Conservation (phyloP, 2,113 vertebrate species). For the Albula goreensis region DNA sequence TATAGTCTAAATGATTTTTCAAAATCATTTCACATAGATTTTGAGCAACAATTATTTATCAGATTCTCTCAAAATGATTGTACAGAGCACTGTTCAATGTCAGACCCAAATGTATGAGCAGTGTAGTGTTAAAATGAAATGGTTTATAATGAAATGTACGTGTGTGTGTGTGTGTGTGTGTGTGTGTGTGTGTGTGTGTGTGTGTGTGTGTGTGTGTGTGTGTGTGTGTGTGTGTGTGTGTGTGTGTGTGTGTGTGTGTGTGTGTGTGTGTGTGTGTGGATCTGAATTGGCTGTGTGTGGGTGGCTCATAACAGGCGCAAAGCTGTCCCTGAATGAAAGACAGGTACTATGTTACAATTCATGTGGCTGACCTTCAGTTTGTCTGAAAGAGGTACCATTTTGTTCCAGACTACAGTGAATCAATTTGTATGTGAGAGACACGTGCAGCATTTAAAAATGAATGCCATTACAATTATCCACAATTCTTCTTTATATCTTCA, state of each 20-base stretch:
- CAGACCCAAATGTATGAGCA: too few species aligned
- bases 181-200: constrained; percentile 13
- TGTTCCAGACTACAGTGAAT: constrained; percentile 17
- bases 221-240: neutral
- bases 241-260: constrained; percentile 14
- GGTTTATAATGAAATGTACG: neutral
- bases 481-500: neutral
- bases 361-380: neutral
- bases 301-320: constrained; percentile 4
- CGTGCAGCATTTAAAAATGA: neutral
- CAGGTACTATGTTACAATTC: neutral
- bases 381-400: neutral
- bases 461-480: neutral
- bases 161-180: neutral
- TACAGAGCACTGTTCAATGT: too few species aligned
- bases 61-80: too few species aligned
- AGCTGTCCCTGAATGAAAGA: neutral
- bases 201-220: neutral
- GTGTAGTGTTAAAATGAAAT: neutral
- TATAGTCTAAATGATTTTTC: neutral
- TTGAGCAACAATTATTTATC: too few species aligned
- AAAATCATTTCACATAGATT: too few species aligned
- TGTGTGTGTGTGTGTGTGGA: neutral
- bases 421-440: constrained; percentile 15
- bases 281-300: neutral